Evolutionary conservation across 2,888 invertebrate genomes (phyloP), one percentile per base, ranked within the genome.

Genomic region (Chironomus riparius): DNA sequence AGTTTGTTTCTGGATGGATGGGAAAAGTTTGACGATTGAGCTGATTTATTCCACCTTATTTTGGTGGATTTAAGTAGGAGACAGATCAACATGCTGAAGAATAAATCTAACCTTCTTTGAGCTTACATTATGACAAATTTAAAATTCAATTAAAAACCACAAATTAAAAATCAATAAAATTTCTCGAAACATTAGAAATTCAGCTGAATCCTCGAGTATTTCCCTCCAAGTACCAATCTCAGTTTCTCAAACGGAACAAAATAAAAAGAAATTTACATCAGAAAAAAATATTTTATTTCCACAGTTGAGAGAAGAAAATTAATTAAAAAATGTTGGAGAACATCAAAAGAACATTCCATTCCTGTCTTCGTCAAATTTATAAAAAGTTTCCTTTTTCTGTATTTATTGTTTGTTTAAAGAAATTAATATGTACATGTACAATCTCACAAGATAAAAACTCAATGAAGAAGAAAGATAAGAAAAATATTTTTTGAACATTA

Each of bases 311-410:
- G 47, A 47, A 47, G 48, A 22, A 62, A 73, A 73, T 38, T 73
- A 73, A 73, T 73, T 73, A 73, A 73, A 73, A 71, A 73, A 62
- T 62, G 24, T 73, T 50, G 47, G 10, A 28, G 28, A 50, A 73
- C 62, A 56, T 73, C 73, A 73, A 73, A 73, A 38, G 62, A 47
- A 15, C 62, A 73, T 73, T 73, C 73, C 73, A 38, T 73, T 56
- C 38, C 38, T 48, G 62, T 71, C 38, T 71, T 71, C 61, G 56
- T 70, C 48, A 21, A 73, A 38, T 4, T 10, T 38, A 38, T 21
- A 62, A 62, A n/a, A 12, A 24, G 21, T 65, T 65, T 65, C 10
- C 38, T 38, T 38, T 38, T 38, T 4, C 7, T 62, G 24, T 21
- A 65, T 65, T 24, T 65, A 38, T 38, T 21, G 73, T 62, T 73